Percentiles rank a stretch among this genome's conserved stretches.
These are phyloP conservation scores for Epirrhoe tristata DNA, from an alignment of 2,888 invertebrate species.

Conservation along the genomic window DNA sequence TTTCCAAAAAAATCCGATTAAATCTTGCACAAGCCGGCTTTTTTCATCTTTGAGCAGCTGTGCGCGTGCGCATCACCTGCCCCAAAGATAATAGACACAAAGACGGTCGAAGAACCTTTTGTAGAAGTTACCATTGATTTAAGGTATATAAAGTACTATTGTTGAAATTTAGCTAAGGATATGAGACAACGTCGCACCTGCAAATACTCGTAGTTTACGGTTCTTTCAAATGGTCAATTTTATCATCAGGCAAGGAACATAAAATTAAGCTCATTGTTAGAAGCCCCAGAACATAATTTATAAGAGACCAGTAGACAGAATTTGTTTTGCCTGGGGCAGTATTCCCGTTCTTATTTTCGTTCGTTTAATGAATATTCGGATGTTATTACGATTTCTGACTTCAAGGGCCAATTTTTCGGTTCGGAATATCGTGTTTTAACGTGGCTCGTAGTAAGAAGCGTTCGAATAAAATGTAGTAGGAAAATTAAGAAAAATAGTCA, in stretches of 20 bases:
- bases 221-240: constrained; percentile 26
- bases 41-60: constrained; percentile 71
- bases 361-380: too few species aligned
- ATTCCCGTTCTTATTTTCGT: too few species aligned
- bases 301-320: not conserved
- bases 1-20: constrained; percentile 74
- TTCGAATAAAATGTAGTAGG: too few species aligned
- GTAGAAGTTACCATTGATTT: constrained; percentile 74
- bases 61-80: constrained; percentile 82
- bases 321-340: too few species aligned
- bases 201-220: constrained; percentile 43
- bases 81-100: constrained; percentile 78
- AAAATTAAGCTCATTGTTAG: not conserved
- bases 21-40: constrained; percentile 82
- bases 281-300: not conserved
- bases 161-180: constrained; percentile 47
- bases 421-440: too few species aligned
- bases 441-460: too few species aligned
- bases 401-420: too few species aligned
- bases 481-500: too few species aligned
- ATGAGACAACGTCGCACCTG: constrained; percentile 54
- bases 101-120: constrained; percentile 67
- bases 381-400: too few species aligned
- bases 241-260: not conserved
- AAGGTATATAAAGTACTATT: constrained; percentile 54